phyloP scores from a whole-genome alignment of 2,888 invertebrate species.

The Nycteola revayana region DNA sequence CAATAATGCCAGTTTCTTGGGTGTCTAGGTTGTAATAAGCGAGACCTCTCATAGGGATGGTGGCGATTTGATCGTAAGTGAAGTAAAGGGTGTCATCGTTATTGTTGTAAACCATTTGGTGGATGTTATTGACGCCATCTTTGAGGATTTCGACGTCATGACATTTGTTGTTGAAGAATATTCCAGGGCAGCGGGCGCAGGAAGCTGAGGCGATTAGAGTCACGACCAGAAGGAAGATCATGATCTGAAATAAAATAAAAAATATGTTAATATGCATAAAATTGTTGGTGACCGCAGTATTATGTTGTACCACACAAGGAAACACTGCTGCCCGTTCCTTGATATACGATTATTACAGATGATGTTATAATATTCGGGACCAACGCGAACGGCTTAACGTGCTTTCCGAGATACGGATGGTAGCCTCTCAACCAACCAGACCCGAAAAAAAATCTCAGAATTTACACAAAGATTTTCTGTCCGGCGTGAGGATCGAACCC shows the following conservation, averaged over 20 bases:
- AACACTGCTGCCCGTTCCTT: too few relatives aligned
- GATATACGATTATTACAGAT: too few relatives aligned
- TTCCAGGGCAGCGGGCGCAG: slow-evolving; percentile 51
- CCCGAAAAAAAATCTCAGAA: too few relatives aligned
- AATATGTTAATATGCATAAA: neutral
- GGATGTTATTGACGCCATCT: slow-evolving; percentile 59
- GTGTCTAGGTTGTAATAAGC: slow-evolving; percentile 54
- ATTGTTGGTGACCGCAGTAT: too few relatives aligned
- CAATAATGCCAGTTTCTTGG: slow-evolving; percentile 43
- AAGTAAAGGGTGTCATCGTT: slow-evolving; percentile 65
- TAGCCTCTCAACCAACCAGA: too few relatives aligned
- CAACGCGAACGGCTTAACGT: too few relatives aligned
- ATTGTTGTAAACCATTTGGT: slow-evolving; percentile 50
- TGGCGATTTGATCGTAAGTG: slow-evolving; percentile 56
- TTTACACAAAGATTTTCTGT: too few relatives aligned
- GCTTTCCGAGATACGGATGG: too few relatives aligned
- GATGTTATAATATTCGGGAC: too few relatives aligned
- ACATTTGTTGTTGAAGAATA: slow-evolving; percentile 54
- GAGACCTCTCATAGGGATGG: slow-evolving; percentile 39
- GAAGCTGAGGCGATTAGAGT: slow-evolving; percentile 31
- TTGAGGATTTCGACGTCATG: slow-evolving; percentile 58
- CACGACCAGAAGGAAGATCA: slow-evolving; percentile 31
- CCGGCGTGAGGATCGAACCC: too few relatives aligned
- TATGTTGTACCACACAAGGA: too few relatives aligned
- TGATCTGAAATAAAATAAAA: slow-evolving; percentile 30